Evolutionary conservation across 2,113 vertebrate genomes (phyloP).

Genomic region (Spilogale gracilis): DNA sequence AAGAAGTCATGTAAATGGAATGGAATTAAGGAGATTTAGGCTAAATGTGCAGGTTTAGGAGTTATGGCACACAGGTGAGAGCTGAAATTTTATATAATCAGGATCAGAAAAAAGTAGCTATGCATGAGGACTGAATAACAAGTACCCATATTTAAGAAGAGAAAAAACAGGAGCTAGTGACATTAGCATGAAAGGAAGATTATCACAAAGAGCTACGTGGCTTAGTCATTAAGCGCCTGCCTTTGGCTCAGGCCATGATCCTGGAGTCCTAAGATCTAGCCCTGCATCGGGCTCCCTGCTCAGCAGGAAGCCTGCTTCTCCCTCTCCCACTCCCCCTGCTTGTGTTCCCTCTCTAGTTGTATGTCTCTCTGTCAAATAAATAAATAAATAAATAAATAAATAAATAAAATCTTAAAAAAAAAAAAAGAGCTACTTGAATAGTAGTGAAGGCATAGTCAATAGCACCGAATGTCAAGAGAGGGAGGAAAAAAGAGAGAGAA

Average conservation of each 20-base stretch:
- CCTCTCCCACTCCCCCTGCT: no score
- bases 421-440: neutral
- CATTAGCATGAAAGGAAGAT: conserved; percentile 34
- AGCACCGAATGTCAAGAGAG: neutral
- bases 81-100: neutral
- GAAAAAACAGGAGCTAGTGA: conserved; percentile 26
- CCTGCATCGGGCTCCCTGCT: no score
- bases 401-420: no score
- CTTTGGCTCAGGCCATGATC: no score
- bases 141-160: neutral
- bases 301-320: no score
- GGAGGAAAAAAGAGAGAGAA: neutral
- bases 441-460: neutral
- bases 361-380: no score
- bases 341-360: no score
- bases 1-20: conserved; percentile 4
- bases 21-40: conserved; percentile 30
- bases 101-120: conserved; percentile 22
- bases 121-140: neutral
- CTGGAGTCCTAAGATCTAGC: no score
- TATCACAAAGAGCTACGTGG: neutral
- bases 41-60: neutral
- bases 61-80: conserved; percentile 15
- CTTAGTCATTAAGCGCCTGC: no score
- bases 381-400: no score